Conservation (phyloP, 2,113 vertebrate genomes). For the Myxocyprinus asiaticus region DNA sequence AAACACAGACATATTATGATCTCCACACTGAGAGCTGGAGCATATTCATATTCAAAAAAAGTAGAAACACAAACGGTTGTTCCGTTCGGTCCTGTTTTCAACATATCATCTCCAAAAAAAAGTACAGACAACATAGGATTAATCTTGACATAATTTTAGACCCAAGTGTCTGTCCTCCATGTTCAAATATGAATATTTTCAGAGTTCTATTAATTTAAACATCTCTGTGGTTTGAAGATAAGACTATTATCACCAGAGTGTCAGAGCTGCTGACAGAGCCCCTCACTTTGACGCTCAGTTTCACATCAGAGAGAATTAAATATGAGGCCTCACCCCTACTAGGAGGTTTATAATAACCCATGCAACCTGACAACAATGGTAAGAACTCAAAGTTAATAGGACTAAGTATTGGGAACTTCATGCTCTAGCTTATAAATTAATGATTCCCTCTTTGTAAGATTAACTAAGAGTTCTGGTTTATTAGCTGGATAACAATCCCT, state of each 20-base stretch:
- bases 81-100: neutral
- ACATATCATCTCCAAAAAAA: neutral
- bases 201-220: neutral
- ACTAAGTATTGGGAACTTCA: constrained; percentile 21
- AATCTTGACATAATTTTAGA: neutral
- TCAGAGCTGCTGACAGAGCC: constrained; percentile 8
- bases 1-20: constrained; percentile 4
- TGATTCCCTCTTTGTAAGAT: constrained; percentile 26
- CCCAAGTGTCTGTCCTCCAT: neutral
- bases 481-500: constrained; percentile 28
- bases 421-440: constrained; percentile 20
- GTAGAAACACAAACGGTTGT: neutral
- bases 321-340: constrained; percentile 18
- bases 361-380: constrained; percentile 20
- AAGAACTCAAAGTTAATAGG: constrained; percentile 30
- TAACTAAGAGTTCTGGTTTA: constrained; percentile 11
- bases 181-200: neutral
- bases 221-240: constrained; percentile 11
- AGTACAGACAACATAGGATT: neutral
- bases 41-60: neutral
- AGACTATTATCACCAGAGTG: neutral
- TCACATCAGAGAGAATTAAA: constrained; percentile 43
- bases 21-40: neutral
- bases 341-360: constrained; percentile 26
- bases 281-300: constrained; percentile 6